Evolutionary conservation across 2,888 invertebrate genomes (phyloP).

Genomic region (Sinopyrophorus schimmeli): DNA sequence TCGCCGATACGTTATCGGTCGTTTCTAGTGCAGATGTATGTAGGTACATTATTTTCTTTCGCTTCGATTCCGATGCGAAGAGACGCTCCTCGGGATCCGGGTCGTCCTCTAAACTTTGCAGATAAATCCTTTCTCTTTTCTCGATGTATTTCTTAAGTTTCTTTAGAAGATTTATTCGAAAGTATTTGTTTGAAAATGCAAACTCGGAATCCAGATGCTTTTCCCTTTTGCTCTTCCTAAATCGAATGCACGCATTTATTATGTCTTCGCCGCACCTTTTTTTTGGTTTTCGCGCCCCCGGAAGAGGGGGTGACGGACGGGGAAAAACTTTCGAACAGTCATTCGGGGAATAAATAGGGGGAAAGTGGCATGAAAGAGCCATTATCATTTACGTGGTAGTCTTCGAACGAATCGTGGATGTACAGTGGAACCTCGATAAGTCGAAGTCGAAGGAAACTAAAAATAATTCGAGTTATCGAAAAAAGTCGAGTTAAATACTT

Average conservation of each 20-base stretch:
- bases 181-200: slow-evolving; percentile 16
- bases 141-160: slow-evolving; percentile 20
- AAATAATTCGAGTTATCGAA: too few species aligned
- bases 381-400: too few species aligned
- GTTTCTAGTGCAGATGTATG: slow-evolving; percentile 27
- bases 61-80: slow-evolving; percentile 28
- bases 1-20: slow-evolving; percentile 24
- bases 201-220: slow-evolving; percentile 15
- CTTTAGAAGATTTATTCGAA: slow-evolving; percentile 19
- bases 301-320: too few species aligned
- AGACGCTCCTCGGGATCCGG: slow-evolving; percentile 27
- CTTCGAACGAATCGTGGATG: too few species aligned
- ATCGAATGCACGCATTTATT: slow-evolving; percentile 14
- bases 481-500: too few species aligned
- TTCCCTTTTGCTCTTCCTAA: not conserved
- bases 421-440: too few species aligned
- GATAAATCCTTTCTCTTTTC: slow-evolving; percentile 31
- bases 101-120: slow-evolving; percentile 29
- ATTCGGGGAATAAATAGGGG: too few species aligned
- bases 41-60: slow-evolving; percentile 30
- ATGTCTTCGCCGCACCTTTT: too few species aligned
- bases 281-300: too few species aligned
- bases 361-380: too few species aligned
- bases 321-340: too few species aligned
- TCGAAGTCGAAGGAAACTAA: too few species aligned